These are phyloP conservation scores for Patagioenas fasciata DNA, from an alignment of 2,113 vertebrate genomes.

Conservation along the genomic window DNA sequence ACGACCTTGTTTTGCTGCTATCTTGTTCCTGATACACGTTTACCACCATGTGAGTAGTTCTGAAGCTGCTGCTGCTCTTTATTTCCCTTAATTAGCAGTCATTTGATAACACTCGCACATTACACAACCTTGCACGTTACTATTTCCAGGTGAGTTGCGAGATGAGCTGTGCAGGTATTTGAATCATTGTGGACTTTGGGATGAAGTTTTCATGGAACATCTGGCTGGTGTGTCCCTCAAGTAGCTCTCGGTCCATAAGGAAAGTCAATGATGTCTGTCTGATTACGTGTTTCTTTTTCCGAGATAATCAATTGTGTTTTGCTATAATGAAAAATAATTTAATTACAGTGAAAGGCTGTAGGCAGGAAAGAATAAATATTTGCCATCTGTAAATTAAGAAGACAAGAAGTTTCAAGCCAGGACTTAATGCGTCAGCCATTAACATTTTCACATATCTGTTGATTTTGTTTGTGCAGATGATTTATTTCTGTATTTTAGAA, in stretches of 20 bases:
- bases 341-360: neutral
- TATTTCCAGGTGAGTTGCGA: neutral
- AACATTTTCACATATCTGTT: neutral
- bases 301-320: neutral
- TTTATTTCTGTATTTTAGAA: neutral
- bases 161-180: neutral
- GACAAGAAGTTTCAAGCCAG: neutral
- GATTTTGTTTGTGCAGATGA: neutral
- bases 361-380: neutral
- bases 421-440: neutral
- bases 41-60: neutral
- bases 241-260: neutral
- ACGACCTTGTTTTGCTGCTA: neutral
- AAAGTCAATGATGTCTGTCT: neutral
- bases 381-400: neutral
- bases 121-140: accelerated
- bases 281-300: accelerated
- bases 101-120: neutral
- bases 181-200: neutral
- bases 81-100: neutral
- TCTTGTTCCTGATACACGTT: accelerated
- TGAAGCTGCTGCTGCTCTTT: neutral
- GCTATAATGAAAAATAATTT: neutral
- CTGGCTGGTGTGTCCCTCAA: neutral
- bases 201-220: neutral